phyloP scores from a whole-genome alignment of 2,797 vertebrate genomes.

The Caiman crocodilus region DNA sequence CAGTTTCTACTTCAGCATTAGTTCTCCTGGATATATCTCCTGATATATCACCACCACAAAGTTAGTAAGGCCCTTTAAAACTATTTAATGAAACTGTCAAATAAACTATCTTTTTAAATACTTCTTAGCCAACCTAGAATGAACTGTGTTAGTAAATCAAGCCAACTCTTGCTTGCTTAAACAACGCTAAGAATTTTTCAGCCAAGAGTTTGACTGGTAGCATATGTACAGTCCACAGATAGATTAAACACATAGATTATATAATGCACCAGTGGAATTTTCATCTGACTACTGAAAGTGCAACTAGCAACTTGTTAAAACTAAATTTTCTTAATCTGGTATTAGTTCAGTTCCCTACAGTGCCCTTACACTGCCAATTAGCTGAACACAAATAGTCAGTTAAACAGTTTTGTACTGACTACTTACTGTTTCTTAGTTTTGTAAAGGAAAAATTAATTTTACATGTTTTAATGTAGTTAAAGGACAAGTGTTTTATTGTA shows the following conservation, averaged over 20 bases:
- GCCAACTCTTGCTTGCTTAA: background rate
- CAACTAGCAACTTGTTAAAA: background rate
- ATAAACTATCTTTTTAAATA: background rate
- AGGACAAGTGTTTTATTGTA: background rate
- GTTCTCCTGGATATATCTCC: background rate
- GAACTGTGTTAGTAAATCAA: slow-evolving; percentile 11
- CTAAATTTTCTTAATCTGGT: background rate
- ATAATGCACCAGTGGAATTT: background rate
- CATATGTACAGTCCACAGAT: background rate
- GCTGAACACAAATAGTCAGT: background rate
- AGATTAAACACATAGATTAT: background rate
- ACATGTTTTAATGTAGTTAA: background rate
- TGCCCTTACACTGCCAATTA: background rate
- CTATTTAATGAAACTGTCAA: background rate
- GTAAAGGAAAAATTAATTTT: background rate
- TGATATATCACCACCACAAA: background rate
- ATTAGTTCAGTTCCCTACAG: background rate
- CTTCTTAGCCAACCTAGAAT: slow-evolving; percentile 34
- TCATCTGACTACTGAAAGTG: background rate
- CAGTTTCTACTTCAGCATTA: background rate
- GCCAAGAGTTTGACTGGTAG: background rate
- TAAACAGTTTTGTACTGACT: background rate
- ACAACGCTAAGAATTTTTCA: background rate
- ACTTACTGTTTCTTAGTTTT: background rate
- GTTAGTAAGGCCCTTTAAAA: background rate